Evolutionary conservation across 2,888 invertebrate species (phyloP).

Genomic region (Rhaphigaster nebulosa): DNA sequence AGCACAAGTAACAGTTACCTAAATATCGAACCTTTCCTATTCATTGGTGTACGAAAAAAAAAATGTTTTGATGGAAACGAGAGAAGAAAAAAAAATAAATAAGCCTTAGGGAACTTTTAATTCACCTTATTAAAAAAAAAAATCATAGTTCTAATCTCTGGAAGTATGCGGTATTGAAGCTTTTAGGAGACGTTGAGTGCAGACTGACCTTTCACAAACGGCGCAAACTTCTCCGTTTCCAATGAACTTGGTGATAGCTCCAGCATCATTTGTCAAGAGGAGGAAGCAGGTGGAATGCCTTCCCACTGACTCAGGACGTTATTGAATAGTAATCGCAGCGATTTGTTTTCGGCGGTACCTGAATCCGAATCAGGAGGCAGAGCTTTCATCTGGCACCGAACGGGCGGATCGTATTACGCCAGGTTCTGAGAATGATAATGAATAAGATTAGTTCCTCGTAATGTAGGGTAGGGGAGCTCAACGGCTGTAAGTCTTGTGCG

Average conservation of each 20-base stretch:
- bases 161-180: background rate
- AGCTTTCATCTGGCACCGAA: slow-evolving; percentile 28
- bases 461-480: background rate
- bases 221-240: background rate
- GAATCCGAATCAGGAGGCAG: background rate
- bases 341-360: slow-evolving; percentile 39
- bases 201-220: background rate
- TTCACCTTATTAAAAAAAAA: background rate
- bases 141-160: background rate
- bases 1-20: no score
- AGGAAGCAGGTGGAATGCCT: slow-evolving; percentile 33
- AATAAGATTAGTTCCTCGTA: background rate
- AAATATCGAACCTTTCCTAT: background rate
- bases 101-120: background rate
- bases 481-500: background rate
- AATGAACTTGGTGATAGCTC: background rate
- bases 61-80: background rate
- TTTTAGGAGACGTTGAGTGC: background rate
- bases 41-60: background rate
- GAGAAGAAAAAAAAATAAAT: background rate
- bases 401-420: background rate
- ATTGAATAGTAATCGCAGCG: slow-evolving; percentile 48
- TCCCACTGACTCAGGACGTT: slow-evolving; percentile 1
- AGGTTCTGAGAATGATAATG: background rate
- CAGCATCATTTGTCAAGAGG: background rate